A percentile compares a stretch with the other conserved stretches of the same genome.
Conservation (phyloP, 1,140 invertebrate genomes). For the Anoplolepis gracilipes region DNA sequence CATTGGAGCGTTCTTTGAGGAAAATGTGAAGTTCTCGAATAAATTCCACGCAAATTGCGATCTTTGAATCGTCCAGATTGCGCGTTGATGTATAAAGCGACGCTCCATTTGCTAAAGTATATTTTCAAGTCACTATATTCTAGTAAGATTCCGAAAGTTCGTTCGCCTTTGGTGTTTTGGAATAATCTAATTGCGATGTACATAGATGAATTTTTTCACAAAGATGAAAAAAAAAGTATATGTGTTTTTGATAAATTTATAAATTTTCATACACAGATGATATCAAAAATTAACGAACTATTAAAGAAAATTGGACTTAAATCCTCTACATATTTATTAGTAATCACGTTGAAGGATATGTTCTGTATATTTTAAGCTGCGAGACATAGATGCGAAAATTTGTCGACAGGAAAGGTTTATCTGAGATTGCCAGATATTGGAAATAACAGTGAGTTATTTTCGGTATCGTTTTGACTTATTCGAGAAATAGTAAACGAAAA, state of each 20-base stretch:
- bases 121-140: neutral
- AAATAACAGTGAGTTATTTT: neutral
- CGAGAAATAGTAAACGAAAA: conserved; percentile 5
- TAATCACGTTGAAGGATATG: neutral
- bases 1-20: neutral
- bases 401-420: neutral
- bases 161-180: neutral
- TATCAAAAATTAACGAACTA: neutral
- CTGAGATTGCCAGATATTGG: neutral
- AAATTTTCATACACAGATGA: neutral
- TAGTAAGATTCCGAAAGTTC: neutral
- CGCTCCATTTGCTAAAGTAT: neutral
- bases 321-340: neutral
- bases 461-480: neutral
- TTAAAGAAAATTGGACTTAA: neutral
- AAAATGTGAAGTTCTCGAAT: conserved; percentile 15
- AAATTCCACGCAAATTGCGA: neutral
- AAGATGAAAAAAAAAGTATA: neutral
- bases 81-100: neutral
- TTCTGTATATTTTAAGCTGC: neutral
- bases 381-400: neutral
- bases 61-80: neutral
- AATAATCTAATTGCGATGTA: neutral
- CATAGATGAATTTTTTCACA: neutral
- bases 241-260: neutral